Conservation (phyloP, 2,888 invertebrate species). For the Teleiodes luculella region DNA sequence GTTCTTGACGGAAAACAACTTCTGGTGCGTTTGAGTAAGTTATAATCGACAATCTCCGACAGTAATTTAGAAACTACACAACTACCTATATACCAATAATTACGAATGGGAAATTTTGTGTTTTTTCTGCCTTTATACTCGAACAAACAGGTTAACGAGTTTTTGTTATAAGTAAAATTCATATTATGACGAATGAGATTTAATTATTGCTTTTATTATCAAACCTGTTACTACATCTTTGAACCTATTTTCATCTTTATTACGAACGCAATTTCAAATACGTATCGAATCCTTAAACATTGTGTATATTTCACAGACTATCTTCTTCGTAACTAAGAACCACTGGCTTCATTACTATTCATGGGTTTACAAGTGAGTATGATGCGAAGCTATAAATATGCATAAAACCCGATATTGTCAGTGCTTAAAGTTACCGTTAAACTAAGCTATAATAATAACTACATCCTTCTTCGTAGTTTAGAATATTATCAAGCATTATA, state of each 20-base stretch:
- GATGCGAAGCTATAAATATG: constrained; percentile 1
- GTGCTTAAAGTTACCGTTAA: constrained; percentile 5
- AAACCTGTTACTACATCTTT: no score
- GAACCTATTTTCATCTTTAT: no score
- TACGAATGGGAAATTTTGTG: no score
- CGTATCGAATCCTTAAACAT: no score
- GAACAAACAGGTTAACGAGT: no score
- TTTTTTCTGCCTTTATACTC: no score
- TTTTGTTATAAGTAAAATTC: no score
- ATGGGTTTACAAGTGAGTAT: background rate
- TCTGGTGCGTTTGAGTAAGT: background rate
- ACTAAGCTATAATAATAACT: background rate
- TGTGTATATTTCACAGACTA: no score
- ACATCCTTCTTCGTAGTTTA: background rate
- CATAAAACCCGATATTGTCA: constrained; percentile 7
- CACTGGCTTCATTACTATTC: constrained; percentile 4
- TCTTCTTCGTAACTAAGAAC: background rate
- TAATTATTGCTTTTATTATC: no score
- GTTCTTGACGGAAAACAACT: background rate
- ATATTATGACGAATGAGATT: no score
- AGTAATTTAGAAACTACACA: background rate
- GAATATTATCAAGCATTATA: background rate
- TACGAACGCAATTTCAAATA: no score
- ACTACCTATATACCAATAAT: no score
- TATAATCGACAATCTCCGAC: background rate